Base-by-base conservation (phyloP, 2,797 vertebrate species). In the Sebastes jordani region DNA sequence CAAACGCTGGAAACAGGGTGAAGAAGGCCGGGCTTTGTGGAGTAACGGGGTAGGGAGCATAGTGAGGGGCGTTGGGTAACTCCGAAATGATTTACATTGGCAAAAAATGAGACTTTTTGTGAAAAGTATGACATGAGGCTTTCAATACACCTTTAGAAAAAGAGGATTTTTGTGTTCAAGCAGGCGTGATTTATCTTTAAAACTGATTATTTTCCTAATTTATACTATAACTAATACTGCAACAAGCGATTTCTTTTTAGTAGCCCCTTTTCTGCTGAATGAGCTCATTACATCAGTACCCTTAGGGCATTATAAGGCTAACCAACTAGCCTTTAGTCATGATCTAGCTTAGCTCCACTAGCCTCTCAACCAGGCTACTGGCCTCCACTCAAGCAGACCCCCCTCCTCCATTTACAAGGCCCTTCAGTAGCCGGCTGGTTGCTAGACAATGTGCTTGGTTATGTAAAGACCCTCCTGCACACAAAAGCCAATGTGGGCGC, bases 361-460 rank as follows among this genome's bases (percentile, higher is more conserved):
- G 90, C 87, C 93, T 91, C 91, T 95, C 90, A 72, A 71, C 87
- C 66, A 73, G n/a, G 87, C 84, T 86, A 78, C 86, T 86, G 85
- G 86, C 88, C 85, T 84, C 91, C 84, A 84, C 92, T 95, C 91
- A 82, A 93, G 86, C 90, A 64, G 80, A 86, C 92, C 91, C 91
- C 55, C 91, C 91, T 91, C 89, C 87, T 88, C 90, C 88, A 81
- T 95, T 94, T 95, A 94, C 91, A 93, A 94, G 93, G 87, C 93
- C 82, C 94, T 95, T 93, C 90, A 95, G 90, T 81, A 34, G 90
- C 84, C 30, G 83, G 77, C 92, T 81, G 95, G 95, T 96, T 96
- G 95, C 95, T 96, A 96, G 95, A 96, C 95, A 95, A 95, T 95
- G 92, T 88, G 93, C 93, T 94, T 96, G 95, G 95, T 96, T 96